Evolutionary conservation across 2,888 invertebrate genomes (phyloP).

Genomic region (Pardosa pseudoannulata): DNA sequence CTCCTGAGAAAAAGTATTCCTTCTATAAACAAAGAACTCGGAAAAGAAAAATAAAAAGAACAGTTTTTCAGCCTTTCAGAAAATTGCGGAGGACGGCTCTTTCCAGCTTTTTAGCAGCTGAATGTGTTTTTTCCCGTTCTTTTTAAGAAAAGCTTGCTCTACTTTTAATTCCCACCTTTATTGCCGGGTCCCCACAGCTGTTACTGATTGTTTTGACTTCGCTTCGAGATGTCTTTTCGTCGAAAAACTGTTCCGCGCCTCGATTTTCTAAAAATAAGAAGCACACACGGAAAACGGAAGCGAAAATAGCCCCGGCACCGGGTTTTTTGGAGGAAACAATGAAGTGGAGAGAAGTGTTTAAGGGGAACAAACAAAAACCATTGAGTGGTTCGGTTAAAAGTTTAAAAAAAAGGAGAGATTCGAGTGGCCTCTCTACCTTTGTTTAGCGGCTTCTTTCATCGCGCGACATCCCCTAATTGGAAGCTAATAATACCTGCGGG

Average conservation of each 20-base stretch:
- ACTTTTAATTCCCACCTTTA: background rate
- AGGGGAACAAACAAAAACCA: background rate
- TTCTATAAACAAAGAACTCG: too few relatives aligned
- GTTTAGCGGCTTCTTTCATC: background rate
- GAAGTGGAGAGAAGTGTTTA: slow-evolving; percentile 1
- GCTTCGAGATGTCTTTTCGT: slow-evolving; percentile 23
- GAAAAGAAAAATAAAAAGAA: too few relatives aligned
- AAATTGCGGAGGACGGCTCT: background rate
- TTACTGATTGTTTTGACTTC: slow-evolving; percentile 57
- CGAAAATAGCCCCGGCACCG: slow-evolving; percentile 36
- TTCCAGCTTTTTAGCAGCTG: background rate
- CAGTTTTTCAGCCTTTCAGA: too few relatives aligned
- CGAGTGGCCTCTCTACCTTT: background rate
- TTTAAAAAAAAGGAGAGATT: too few relatives aligned
- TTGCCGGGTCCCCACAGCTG: background rate
- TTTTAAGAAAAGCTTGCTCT: background rate
- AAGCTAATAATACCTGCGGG: background rate
- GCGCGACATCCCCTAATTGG: background rate
- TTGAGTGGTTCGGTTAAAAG: background rate
- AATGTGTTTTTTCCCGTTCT: too few relatives aligned
- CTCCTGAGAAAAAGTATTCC: too few relatives aligned
- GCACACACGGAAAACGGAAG: slow-evolving; percentile 1
- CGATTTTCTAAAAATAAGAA: slow-evolving; percentile 39
- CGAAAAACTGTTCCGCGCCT: slow-evolving; percentile 35
- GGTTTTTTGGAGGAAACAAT: slow-evolving; percentile 43